Conservation (phyloP, 1,140 invertebrate genomes). For the Ceratina japonica region DNA sequence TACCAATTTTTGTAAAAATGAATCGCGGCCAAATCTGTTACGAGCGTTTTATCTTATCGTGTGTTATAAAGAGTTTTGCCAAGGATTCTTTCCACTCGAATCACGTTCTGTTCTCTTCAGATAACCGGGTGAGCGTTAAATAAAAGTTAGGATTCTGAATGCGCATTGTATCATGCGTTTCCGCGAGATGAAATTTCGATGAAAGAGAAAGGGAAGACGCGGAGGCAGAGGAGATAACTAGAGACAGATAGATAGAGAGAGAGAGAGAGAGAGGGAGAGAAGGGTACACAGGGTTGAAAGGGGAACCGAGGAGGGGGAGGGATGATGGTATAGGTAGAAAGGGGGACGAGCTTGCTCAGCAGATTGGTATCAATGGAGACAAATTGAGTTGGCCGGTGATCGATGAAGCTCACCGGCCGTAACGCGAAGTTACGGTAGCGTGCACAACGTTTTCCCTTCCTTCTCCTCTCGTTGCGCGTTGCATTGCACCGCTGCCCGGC, state of each 20-base stretch:
- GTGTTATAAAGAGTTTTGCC: no score
- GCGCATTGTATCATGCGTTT: conserved; percentile 30
- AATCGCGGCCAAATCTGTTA: no score
- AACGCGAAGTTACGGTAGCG: conserved; percentile 74
- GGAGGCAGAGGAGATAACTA: background rate
- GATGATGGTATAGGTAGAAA: conserved; percentile 10
- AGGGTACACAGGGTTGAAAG: conserved; percentile 13
- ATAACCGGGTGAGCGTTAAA: conserved; percentile 30
- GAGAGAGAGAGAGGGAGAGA: background rate
- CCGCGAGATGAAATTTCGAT: conserved; percentile 42
- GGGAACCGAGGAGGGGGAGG: background rate
- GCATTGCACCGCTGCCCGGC: no score
- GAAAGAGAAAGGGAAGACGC: conserved; percentile 25
- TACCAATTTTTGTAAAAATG: no score
- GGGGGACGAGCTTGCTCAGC: conserved; percentile 76
- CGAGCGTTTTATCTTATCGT: no score
- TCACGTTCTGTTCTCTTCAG: no score
- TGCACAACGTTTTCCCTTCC: conserved; percentile 69
- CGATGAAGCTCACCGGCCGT: conserved; percentile 77
- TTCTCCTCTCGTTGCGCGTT: background rate
- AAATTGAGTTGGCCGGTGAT: conserved; percentile 79
- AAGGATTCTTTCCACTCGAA: no score
- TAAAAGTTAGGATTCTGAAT: conserved; percentile 12
- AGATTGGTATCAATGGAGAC: conserved; percentile 79
- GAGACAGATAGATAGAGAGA: background rate